Conservation (phyloP, 1,140 invertebrate species). For the Neodiprion lecontei region DNA sequence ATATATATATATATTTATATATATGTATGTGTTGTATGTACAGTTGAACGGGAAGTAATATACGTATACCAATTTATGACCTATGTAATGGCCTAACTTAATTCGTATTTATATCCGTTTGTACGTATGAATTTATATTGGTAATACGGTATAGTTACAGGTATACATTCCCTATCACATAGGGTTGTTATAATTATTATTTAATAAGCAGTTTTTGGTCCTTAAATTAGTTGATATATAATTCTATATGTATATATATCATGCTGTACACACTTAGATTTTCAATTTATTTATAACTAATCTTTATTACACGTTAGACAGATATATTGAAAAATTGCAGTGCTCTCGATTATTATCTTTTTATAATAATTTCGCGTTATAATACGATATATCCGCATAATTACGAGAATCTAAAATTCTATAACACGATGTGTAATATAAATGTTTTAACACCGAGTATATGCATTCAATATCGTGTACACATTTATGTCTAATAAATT, state of each 20-base stretch:
- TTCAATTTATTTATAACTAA: conserved; percentile 9
- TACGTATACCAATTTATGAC: background rate
- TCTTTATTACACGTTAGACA: conserved; percentile 17
- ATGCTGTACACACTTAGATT: conserved; percentile 24
- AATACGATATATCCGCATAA: too few relatives aligned
- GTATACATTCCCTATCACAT: background rate
- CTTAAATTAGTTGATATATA: conserved; percentile 19
- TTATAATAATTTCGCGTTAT: too few relatives aligned
- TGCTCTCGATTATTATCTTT: conserved; percentile 1
- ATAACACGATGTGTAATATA: background rate
- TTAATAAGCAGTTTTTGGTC: conserved; percentile 19
- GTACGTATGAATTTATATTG: too few relatives aligned
- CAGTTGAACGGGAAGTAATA: background rate
- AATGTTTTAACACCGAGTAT: conserved; percentile 13
- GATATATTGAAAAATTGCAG: conserved; percentile 19
- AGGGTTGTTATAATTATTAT: background rate
- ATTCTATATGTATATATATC: too few relatives aligned
- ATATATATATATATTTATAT: too few relatives aligned
- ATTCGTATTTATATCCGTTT: too few relatives aligned
- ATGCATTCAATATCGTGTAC: too few relatives aligned
- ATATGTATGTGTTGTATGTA: too few relatives aligned
- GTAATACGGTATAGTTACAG: too few relatives aligned
- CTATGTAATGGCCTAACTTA: too few relatives aligned
- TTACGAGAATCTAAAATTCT: too few relatives aligned
- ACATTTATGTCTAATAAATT: too few relatives aligned